Evolutionary conservation across 1,140 invertebrate genomes (phyloP), one percentile per base, ranked within the genome.

Genomic region (Dermatophagoides farinae): DNA sequence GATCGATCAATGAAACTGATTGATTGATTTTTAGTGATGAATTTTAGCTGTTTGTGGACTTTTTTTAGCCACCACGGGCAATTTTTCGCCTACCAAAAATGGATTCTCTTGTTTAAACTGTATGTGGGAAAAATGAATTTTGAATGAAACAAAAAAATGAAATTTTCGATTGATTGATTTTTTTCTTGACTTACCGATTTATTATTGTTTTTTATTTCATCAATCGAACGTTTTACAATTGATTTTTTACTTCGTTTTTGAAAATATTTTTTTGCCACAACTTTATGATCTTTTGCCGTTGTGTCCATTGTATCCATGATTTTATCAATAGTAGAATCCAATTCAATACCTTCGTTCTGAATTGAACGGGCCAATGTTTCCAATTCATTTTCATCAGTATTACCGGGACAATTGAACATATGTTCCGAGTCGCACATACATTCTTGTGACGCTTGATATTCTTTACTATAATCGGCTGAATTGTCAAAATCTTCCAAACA

Each of bases 401-500:
- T 65, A 47, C 63, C 67, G 68, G 83, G 77, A 71, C 90, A 98
- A 70, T 88, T 83, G 69, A 97, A 86, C 93, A 98, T 97, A 73
- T 99, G 95, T 68, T 99, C 95, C 1, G 82, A 83, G 70, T 99
- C 95, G 65, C 95, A 99, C 78, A 95, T 91, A 70, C 93, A 98
- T 58, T 93, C 85, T 70, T 97, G 91, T 0, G 82, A 75, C 2
- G 83, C 81, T 72, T 98, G 93, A 71, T 90, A 96, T 64, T 90
- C 81, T 0, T 91, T 80, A 69, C 91, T 96, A 74, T 92, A 97
- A 0, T 85, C 82, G 0, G 93, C 92, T 0, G 88, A 89, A 71
- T 98, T 97, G 67, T 92, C 88, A 69, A 97, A 97, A 43, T 86
- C 80, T 52, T 79, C 83, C 61, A 92, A 77, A 70, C 95, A 98